These are phyloP conservation scores for Osmerus mordax DNA, from an alignment of 2,113 vertebrate genomes.

Conservation along the genomic window DNA sequence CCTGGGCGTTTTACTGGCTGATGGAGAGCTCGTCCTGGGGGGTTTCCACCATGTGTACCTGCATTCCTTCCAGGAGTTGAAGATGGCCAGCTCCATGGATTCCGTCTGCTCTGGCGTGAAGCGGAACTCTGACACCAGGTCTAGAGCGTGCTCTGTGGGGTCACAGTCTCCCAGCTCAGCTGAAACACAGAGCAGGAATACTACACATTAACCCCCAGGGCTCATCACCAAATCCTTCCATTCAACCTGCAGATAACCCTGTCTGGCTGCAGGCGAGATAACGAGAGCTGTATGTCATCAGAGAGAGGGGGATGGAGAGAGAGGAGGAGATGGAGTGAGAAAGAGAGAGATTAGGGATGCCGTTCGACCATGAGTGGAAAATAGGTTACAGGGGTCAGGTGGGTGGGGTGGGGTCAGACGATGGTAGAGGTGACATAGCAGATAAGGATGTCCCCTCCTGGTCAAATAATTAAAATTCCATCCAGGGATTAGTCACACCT, in stretches of 20 bases:
- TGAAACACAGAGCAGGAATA: conserved; percentile 54
- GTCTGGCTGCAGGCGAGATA: neutral
- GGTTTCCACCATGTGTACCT: conserved; percentile 69
- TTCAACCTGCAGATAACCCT: neutral
- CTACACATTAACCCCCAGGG: neutral
- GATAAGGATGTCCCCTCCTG: no score
- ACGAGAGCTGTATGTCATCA: neutral
- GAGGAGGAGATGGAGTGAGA: neutral
- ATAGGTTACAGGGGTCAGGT: no score
- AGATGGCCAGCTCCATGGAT: conserved; percentile 87
- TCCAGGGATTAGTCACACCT: no score
- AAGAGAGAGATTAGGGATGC: neutral
- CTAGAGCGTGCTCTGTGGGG: conserved; percentile 83
- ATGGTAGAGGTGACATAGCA: no score
- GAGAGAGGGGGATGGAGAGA: conserved; percentile 11
- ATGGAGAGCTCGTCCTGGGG: no score
- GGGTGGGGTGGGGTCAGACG: no score
- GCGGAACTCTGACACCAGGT: conserved; percentile 94
- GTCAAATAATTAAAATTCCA: no score
- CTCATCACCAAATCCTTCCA: neutral
- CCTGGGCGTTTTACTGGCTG: no score
- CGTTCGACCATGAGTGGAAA: no score
- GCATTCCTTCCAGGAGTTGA: conserved; percentile 93
- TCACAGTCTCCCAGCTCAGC: conserved; percentile 95
- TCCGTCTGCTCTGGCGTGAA: conserved; percentile 92